Evolutionary conservation across 2,888 invertebrate genomes (phyloP), one percentile per base, ranked within the genome.

Genomic region (Pasiphila rectangulata): DNA sequence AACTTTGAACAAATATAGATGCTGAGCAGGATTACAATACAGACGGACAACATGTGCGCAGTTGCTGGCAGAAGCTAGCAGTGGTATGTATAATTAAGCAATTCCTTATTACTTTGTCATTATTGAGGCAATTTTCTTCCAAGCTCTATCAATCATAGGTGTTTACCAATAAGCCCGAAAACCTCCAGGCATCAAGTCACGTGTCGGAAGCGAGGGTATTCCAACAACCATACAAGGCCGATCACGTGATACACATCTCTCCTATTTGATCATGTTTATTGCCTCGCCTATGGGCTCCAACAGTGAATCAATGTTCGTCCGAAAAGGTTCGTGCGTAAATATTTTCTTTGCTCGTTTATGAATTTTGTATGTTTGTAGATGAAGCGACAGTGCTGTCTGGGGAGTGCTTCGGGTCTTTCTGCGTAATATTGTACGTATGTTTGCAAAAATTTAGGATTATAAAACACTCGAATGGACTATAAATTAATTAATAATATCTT

Each of bases 161-260:
- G 55, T 57, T 55, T 51, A 55, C 51, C 45, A 54, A 54, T 37
- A 48, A 36, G 37, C 43, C 34, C 36, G 41, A 21, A 20, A 29
- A 40, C 40, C 46, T 40, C n/a, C 36, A 23, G 39, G 32, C 47
- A 21, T 24, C 40, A 29, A 25, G 49, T 30, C 44, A 54, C 47
- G 54, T 51, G 51, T 19, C 46, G 21, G 44, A 39, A 52, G 47
- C 51, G 40, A 46, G 46, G 51, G 50, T 46, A 48, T 24, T 30
- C 3, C 9, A 34, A 49, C 51, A 46, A 30, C 46, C 32, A 12
- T 44, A 40, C 43, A 50, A 49, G 43, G 34, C 32, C 32, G 16
- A 23, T 42, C 51, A 55, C 49, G 41, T 55, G 55, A 57, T 51
- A 51, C 54, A 51, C 51, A 35, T 47, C 44, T 34, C 34, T 38